Evolutionary conservation across 2,888 invertebrate species (phyloP), one percentile per base, ranked within the genome.

Genomic region (Sinhomidia bicolor): DNA sequence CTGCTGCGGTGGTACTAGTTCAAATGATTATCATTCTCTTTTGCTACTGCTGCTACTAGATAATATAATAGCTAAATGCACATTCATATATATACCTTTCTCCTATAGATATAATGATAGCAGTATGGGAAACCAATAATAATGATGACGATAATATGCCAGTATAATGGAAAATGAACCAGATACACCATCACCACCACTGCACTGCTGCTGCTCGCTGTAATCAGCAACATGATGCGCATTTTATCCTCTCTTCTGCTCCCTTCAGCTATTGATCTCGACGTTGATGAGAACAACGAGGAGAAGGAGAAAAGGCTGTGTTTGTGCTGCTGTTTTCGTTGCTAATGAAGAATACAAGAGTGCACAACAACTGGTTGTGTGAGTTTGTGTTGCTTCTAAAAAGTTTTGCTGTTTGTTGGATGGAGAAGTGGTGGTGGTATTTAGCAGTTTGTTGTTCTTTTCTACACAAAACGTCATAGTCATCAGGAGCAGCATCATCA

Each of bases 221-320:
- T 74, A 74, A 74, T 74, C 74, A 74, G 74, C 44, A 74, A 74
- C 74, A 81, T 71, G 83, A 71, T 84, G 84, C 60, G 84, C 84
- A 84, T 84, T 78, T 83, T 80, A 71, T 86, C 85, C 76, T 0
- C 23, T 57, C n/a, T n/a, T n/a, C n/a, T n/a, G 74, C 60, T 68
- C 88, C 83, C 87, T 87, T 87, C 87, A 76, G 74, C 76, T 88
- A 83, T 88, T 88, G 83, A 88, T 88, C 78, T 29, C 79, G 83
- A n/a, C n/a, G n/a, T n/a, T n/a, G n/a, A n/a, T n/a, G n/a, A n/a
- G n/a, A n/a, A n/a, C n/a, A n/a, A 82, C 68, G 81, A 51, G 29
- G 12, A 76, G 26, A 65, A 32, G 9, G 65, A 10, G n/a, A 74
- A 20, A 60, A 20, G 26, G 60, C 6, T 54, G 36, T n/a, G n/a